phyloP scores from a whole-genome alignment of 2,797 vertebrate genomes.

The Sciurus vulgaris region DNA sequence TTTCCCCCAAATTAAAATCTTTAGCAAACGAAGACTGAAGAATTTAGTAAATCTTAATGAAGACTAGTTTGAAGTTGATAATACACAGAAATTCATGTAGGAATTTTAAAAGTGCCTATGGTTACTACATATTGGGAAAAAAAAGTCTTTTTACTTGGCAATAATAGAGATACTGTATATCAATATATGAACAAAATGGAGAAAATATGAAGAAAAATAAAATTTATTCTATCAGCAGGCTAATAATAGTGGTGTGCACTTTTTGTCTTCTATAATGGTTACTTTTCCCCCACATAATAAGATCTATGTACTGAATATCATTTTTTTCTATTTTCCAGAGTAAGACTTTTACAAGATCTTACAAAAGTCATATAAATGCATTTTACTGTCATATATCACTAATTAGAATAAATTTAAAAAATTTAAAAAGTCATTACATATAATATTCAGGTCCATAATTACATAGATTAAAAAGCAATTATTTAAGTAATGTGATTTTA shows the following conservation, averaged over 20 bases:
- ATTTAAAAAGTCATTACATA: neutral
- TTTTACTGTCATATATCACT: no score
- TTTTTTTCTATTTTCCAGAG: neutral
- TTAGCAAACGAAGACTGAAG: neutral
- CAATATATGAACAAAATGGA: neutral
- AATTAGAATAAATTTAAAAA: no score
- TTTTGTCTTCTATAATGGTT: neutral
- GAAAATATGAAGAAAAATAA: neutral
- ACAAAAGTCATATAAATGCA: neutral
- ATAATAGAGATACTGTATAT: neutral
- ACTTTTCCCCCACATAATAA: neutral
- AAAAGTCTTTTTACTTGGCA: neutral
- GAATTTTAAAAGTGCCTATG: neutral
- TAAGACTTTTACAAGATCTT: neutral
- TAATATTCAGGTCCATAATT: neutral
- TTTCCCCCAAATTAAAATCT: neutral
- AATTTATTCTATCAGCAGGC: neutral
- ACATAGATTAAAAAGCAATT: neutral
- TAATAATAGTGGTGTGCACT: neutral
- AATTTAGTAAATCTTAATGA: neutral
- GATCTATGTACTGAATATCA: neutral
- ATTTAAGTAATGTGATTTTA: neutral
- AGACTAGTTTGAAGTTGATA: neutral
- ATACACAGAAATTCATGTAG: neutral
- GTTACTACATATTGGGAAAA: neutral